These are phyloP conservation scores for Drosophila prosaltans DNA, from an alignment of 1,140 invertebrate species.

Conservation along the genomic window DNA sequence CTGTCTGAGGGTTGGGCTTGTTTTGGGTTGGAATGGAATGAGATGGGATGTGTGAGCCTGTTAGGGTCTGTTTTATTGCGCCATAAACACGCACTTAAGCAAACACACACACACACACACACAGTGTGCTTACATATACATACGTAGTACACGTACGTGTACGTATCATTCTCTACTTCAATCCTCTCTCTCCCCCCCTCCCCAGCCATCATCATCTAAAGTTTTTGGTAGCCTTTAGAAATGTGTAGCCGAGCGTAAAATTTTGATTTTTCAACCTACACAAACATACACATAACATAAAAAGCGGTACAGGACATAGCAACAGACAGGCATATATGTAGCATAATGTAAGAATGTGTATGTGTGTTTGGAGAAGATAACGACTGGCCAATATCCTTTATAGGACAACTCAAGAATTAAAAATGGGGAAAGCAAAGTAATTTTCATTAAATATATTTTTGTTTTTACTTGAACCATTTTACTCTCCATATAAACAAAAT, in stretches of 20 bases:
- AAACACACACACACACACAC: conserved; percentile 46
- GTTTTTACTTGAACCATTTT: too few species aligned
- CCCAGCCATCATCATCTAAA: conserved; percentile 34
- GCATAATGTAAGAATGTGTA: not conserved
- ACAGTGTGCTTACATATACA: not conserved
- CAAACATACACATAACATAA: conserved; percentile 32
- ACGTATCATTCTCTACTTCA: conserved; percentile 12
- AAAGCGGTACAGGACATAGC: conserved; percentile 13
- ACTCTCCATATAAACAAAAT: too few species aligned
- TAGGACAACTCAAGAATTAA: too few species aligned
- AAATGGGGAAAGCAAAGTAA: too few species aligned
- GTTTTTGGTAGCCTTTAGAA: conserved; percentile 67
- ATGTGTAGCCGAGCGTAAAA: conserved; percentile 74
- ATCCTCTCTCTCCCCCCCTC: not conserved
- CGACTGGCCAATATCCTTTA: not conserved
- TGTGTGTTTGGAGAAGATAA: not conserved
- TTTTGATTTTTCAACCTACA: conserved; percentile 73
- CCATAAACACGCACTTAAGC: conserved; percentile 80
- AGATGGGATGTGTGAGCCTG: conserved; percentile 45
- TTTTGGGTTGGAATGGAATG: conserved; percentile 16
- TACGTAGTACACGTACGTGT: conserved; percentile 24
- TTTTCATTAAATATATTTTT: too few species aligned
- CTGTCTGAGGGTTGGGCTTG: conserved; percentile 25
- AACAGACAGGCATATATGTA: conserved; percentile 14
- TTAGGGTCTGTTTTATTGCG: conserved; percentile 79